Evolutionary conservation across 1,140 invertebrate genomes (phyloP), one percentile per base, ranked within the genome.

Genomic region (Bicyclus anynana): DNA sequence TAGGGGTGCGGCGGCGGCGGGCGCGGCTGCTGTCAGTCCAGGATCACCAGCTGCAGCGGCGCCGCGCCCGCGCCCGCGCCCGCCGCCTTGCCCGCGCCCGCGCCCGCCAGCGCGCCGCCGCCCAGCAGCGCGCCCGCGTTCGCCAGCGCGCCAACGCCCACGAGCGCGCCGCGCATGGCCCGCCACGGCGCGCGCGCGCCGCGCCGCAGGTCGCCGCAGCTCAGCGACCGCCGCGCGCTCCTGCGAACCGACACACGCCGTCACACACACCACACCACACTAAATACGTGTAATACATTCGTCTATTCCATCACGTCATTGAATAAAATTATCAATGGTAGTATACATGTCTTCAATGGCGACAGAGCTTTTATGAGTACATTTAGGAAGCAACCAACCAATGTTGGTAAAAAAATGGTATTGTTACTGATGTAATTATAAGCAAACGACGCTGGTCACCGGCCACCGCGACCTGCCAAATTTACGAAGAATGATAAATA

Each of bases 121-220:
- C 96, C 42, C 65, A 21, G 40, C 56, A 38, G 46, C 56, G 69
- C 69, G 55, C 56, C 62, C 61, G 67, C 74, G 95, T 48, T 96
- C 96, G 42, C 95, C 93, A 49, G 72, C 56, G 67, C 72, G 95
- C 46, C 96, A 92, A 14, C 96, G 96, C 42, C 95, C 93, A 38
- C 62, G 57, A 71, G 65, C 96, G 37, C 64, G 26, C 61, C 69
- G 57, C 90, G 89, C 71, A 94, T 84, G 79, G 92, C 91, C 72
- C 94, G 92, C 95, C 96, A 97, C 5, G 97, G 97, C 74, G 97
- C 97, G 46, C 97, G 93, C 17, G 97, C 97, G 27, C 96, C 94
- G 73, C 96, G 91, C 74, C 96, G 91, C 72, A 98, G 89, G 80
- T 98, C 97, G 55, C 93, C 89, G 55, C 92, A 92, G 49, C 94